phyloP scores from a whole-genome alignment of 1,140 invertebrate species.

The Sycophaga agraensis region DNA sequence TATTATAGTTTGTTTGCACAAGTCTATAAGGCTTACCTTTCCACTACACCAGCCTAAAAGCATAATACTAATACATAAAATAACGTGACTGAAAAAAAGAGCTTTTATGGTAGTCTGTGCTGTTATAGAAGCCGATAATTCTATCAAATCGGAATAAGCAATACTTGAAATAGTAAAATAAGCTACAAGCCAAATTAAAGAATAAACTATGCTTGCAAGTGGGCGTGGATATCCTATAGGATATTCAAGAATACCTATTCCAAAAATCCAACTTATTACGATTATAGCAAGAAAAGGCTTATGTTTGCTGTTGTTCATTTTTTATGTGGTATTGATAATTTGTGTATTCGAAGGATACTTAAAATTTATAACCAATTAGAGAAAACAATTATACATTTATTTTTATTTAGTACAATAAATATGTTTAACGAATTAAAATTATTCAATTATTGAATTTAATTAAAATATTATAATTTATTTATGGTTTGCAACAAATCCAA shows the following conservation, averaged over 20 bases:
- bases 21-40: too few species aligned
- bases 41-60: constrained; percentile 12
- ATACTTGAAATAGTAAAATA: neutral
- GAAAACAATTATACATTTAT: too few species aligned
- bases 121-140: neutral
- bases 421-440: too few species aligned
- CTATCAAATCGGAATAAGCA: neutral
- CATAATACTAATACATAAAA: constrained; percentile 19
- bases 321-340: too few species aligned
- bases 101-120: constrained; percentile 14
- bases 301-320: constrained; percentile 15
- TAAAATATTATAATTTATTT: too few species aligned
- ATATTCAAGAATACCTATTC: constrained; percentile 23
- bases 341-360: too few species aligned
- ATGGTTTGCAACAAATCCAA: too few species aligned
- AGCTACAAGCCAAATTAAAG: neutral
- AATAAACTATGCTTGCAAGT: constrained; percentile 16
- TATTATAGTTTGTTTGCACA: too few species aligned
- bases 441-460: too few species aligned
- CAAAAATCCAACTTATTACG: constrained; percentile 20
- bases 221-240: constrained; percentile 4
- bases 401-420: too few species aligned
- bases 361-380: too few species aligned
- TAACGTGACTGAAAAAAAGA: constrained; percentile 24
- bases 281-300: neutral